Evolutionary conservation across 2,797 vertebrate species (phyloP), one percentile per base, ranked within the genome.

Genomic region (Oophaga sylvatica): DNA sequence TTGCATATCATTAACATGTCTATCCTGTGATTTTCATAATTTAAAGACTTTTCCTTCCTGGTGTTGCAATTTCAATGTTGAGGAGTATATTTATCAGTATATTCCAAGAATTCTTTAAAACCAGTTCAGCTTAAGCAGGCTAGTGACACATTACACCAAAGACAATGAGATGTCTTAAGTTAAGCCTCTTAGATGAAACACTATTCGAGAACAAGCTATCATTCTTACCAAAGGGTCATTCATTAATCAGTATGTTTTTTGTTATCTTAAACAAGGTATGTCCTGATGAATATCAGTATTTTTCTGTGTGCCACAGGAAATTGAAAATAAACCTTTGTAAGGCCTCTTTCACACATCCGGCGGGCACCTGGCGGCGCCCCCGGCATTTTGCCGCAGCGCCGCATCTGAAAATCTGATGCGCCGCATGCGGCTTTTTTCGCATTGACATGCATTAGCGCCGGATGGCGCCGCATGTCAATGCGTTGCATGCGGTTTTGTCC

Each of bases 161-260:
- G 79, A 80, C 79, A 80, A 80, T 65, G 59, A 56, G 41, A 82
- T 82, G 80, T 82, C 63, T 56, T 68, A 82, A 53, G 65, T 63
- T 82, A 70, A 82, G 62, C 63, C 63, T 60, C 63, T 80, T 45
- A 29, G 45, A 67, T 68, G 9, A 68, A 68, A 67, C 7, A 68
- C 41, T 68, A 10, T 26, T 68, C 26, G 62, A 82, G 65, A 68
- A 68, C 16, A 82, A 81, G 80, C 41, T 31, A 67, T 81, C 62
- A 65, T 81, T 65, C 22, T 81, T 67, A 67, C 53, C 41, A 35
- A 62, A 63, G 29, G 56, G 77, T 60, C 60, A 29, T 80, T 60
- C 45, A 17, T n/a, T 41, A 67, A 20, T 65, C 41, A 53, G 16
- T 29, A 29, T 68, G 31, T 65, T 65, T 81, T 65, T 65, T 81